These are phyloP conservation scores for Cacoxenus indagator DNA, from an alignment of 2,888 invertebrate species.

Conservation along the genomic window DNA sequence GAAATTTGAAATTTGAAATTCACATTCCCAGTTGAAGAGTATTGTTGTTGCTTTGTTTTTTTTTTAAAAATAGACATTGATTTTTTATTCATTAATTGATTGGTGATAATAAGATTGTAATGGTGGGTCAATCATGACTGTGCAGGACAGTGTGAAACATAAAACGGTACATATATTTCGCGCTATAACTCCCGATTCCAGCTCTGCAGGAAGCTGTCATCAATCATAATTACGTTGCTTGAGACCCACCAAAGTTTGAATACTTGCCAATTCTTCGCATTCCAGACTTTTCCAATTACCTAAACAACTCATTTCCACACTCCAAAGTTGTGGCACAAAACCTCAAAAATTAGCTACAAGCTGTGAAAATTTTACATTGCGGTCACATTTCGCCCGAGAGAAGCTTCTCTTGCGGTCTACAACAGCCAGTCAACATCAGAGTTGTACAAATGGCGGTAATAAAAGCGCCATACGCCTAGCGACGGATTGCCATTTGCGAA, in stretches of 20 bases:
- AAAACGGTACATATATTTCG: no score
- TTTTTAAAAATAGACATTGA: no score
- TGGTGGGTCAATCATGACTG: no score
- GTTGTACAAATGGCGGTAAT: constrained; percentile 31
- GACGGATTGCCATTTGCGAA: constrained; percentile 39
- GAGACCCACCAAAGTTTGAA: not conserved
- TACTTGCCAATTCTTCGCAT: not conserved
- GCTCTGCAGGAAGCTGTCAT: no score
- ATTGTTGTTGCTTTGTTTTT: no score
- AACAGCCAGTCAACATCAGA: constrained; percentile 36
- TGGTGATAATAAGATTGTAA: no score
- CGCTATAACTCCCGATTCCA: no score
- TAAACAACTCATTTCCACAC: constrained; percentile 50
- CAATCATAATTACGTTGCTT: not conserved
- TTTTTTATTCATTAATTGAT: no score
- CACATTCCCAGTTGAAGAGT: constrained; percentile 22
- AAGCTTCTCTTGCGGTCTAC: not conserved
- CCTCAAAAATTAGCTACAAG: constrained; percentile 58
- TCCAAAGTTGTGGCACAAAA: constrained; percentile 46
- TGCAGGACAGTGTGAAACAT: no score
- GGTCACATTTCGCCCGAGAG: constrained; percentile 50
- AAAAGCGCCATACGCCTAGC: not conserved
- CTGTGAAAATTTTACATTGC: constrained; percentile 62
- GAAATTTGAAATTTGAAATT: constrained; percentile 11
- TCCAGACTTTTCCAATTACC: not conserved